Conservation (phyloP, 1,140 invertebrate genomes). For the Drosophila pruinosa region DNA sequence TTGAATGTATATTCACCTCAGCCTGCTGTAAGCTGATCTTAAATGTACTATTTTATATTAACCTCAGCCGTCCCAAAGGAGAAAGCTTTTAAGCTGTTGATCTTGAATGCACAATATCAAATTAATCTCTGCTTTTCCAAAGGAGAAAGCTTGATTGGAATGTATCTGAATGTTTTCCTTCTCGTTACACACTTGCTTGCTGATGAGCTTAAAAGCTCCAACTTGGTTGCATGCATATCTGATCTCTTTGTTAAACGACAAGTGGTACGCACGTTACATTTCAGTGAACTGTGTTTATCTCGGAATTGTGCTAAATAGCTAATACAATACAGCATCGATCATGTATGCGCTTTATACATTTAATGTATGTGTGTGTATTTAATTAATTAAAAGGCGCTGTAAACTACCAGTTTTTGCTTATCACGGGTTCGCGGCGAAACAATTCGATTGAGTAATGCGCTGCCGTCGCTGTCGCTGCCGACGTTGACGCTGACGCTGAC, state of each 20-base stretch:
- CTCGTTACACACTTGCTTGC: neutral
- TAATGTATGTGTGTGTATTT: slow-evolving; percentile 12
- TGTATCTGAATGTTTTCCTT: neutral
- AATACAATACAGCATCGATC: neutral
- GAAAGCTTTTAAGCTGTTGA: too few relatives aligned
- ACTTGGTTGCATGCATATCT: neutral
- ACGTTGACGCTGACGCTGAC: neutral
- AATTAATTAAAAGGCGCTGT: slow-evolving; percentile 26
- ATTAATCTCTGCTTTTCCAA: too few relatives aligned
- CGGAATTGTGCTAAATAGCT: neutral
- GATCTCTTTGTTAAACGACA: too few relatives aligned
- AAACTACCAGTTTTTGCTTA: slow-evolving; percentile 33
- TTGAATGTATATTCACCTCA: too few relatives aligned
- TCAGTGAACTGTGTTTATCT: neutral
- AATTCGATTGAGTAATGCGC: slow-evolving; percentile 63
- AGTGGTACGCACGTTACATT: neutral
- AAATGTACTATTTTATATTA: too few relatives aligned
- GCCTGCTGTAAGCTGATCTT: too few relatives aligned
- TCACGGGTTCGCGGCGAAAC: slow-evolving; percentile 56
- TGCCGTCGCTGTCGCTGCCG: neutral
- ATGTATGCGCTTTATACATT: too few relatives aligned
- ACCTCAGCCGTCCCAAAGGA: too few relatives aligned
- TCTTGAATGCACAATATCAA: too few relatives aligned
- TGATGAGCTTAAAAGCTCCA: neutral
- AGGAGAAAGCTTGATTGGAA: neutral